phyloP scores from a whole-genome alignment of 2,113 vertebrate species.

The Columbina picui region DNA sequence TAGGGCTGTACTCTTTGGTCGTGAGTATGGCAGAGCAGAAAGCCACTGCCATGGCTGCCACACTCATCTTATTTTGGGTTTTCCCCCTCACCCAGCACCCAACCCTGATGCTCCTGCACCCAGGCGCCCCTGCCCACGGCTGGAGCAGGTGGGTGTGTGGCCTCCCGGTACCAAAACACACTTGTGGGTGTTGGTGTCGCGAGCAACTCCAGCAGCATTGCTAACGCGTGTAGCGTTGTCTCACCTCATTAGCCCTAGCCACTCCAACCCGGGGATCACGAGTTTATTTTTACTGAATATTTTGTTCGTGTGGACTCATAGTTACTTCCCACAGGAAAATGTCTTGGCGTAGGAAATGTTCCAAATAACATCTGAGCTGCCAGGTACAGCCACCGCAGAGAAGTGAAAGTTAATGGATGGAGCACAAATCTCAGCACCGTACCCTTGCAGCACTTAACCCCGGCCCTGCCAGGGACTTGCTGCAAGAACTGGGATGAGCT shows the following conservation, averaged over 20 bases:
- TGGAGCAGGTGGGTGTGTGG: neutral
- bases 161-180: neutral
- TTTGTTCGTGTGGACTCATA: neutral
- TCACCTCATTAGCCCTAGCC: neutral
- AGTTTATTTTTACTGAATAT: slow-evolving; percentile 5
- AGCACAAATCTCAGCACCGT: neutral
- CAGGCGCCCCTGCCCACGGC: neutral
- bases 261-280: neutral
- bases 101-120: neutral
- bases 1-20: neutral
- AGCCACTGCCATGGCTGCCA: neutral
- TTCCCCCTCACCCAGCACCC: neutral
- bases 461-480: neutral
- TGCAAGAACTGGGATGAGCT: neutral
- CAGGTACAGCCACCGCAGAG: neutral
- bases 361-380: neutral
- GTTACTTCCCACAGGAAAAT: slow-evolving; percentile 33
- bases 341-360: slow-evolving; percentile 18
- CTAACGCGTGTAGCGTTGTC: neutral
- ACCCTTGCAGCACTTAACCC: neutral
- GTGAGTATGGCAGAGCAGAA: neutral
- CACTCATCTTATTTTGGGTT: accelerated
- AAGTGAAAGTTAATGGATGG: neutral
- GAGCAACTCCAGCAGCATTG: neutral
- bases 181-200: neutral